Evolutionary conservation across 2,888 invertebrate species (phyloP), one percentile per base, ranked within the genome.

Genomic region (Sisyra nigra): DNA sequence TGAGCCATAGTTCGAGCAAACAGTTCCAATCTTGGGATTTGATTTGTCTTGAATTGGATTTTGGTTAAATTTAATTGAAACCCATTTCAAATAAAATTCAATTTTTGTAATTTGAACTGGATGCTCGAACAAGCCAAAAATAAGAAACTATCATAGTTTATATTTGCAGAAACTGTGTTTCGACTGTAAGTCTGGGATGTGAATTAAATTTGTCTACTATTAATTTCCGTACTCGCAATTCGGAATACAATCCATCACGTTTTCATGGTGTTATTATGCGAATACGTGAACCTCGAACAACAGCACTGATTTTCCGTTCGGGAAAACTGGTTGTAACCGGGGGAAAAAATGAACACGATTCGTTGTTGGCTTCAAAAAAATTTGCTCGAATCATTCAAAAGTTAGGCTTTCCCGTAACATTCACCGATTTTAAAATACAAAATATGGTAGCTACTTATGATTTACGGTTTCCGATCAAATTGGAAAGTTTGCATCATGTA

Each of bases 261-360:
- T 87, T 87, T 56, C 80, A 82, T 54, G 87, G 86, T 9, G 75
- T 87, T 11, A 76, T 87, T 1, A 86, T 87, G 85, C 72, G 83
- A 55, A 79, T 87, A 57, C 64, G 82, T 41, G 81, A 80, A 48
- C 87, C 87, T 1, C 69, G 81, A 51, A 77, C 79, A 5, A 81
- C 80, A 11, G 80, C 80, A 4, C 60, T 81, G 15, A 80, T 81
- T 50, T 87, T 87, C 57, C 75, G 75, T 51, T 83, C 85, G 6
- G 86, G 86, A 0, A 87, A 86, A 67, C 70, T 87, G 42, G 82
- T 87, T 1, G 82, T 84, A 51, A 86, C 86, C 0, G 86, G 86
- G 3, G 76, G 84, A 2, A 74, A 76, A 55, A 82, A 77, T 58
- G 86, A 86, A 61, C 72, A 74, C 36, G 80, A 84, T 58, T 78